phyloP scores from a whole-genome alignment of 2,113 vertebrate species.

The Pluvianellus socialis region DNA sequence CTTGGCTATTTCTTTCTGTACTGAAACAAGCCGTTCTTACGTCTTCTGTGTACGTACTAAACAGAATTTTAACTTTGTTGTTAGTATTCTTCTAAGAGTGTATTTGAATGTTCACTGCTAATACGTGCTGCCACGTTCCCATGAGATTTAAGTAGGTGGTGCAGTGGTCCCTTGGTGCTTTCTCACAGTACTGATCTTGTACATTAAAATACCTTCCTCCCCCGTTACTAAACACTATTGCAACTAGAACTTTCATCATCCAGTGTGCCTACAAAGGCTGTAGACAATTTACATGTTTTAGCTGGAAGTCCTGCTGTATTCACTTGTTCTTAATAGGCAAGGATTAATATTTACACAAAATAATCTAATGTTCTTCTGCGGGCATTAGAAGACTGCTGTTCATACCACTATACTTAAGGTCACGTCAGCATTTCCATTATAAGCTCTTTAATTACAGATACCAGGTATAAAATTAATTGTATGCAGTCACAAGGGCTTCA shows the following conservation, averaged over 20 bases:
- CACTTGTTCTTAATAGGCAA: not conserved
- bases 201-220: not conserved
- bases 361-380: not conserved
- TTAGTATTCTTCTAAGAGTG: not conserved
- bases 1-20: not conserved
- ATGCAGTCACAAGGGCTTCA: not conserved
- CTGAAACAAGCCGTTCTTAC: not conserved
- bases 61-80: not conserved
- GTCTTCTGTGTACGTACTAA: not conserved
- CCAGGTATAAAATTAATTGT: not conserved
- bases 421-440: not conserved
- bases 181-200: not conserved
- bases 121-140: not conserved
- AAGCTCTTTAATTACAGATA: conserved; percentile 31
- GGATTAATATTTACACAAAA: conserved; percentile 9
- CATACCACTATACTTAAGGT: not conserved
- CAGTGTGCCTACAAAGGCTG: not conserved
- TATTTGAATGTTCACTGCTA: not conserved
- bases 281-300: not conserved
- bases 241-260: not conserved
- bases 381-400: not conserved
- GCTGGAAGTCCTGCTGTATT: not conserved
- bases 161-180: not conserved
- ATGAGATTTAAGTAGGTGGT: not conserved
- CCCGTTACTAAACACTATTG: not conserved